Evolutionary conservation across 2,113 vertebrate species (phyloP).

Genomic region (Rhodinocichla rosea): DNA sequence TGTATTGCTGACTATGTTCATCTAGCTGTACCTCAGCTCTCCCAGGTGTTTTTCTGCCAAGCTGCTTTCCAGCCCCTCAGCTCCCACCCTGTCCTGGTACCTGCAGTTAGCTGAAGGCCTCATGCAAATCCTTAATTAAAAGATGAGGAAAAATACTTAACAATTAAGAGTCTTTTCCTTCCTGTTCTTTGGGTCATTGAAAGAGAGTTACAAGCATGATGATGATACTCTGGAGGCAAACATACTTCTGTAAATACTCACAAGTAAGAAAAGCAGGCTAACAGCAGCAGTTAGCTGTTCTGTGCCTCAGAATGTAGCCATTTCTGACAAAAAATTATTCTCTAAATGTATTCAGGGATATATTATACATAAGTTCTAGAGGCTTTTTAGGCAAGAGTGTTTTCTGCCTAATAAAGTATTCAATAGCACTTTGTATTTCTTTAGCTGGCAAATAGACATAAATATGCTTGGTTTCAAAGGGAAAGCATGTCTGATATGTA

Average conservation of each 20-base stretch:
- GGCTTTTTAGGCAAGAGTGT: neutral
- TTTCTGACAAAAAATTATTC: constrained; percentile 24
- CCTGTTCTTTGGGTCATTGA: neutral
- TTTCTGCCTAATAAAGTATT: constrained; percentile 35
- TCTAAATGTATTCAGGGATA: neutral
- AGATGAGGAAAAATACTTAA: neutral
- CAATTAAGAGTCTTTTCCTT: neutral
- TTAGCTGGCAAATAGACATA: constrained; percentile 1
- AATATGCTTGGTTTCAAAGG: neutral
- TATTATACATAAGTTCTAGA: constrained; percentile 3
- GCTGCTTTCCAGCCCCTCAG: neutral
- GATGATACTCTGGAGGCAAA: neutral
- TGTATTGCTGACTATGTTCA: neutral
- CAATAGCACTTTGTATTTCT: constrained; percentile 17
- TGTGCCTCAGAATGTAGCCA: neutral
- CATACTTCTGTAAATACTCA: neutral
- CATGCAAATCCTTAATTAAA: neutral
- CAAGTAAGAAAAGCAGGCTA: neutral
- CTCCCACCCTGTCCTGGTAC: neutral
- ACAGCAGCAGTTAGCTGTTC: neutral
- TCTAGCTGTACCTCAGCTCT: neutral
- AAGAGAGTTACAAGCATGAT: neutral
- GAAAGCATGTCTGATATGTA: neutral
- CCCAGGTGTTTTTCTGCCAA: neutral
- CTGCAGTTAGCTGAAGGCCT: neutral